Evolutionary conservation across 2,888 invertebrate genomes (phyloP).

Genomic region (Yponomeuta cagnagella): DNA sequence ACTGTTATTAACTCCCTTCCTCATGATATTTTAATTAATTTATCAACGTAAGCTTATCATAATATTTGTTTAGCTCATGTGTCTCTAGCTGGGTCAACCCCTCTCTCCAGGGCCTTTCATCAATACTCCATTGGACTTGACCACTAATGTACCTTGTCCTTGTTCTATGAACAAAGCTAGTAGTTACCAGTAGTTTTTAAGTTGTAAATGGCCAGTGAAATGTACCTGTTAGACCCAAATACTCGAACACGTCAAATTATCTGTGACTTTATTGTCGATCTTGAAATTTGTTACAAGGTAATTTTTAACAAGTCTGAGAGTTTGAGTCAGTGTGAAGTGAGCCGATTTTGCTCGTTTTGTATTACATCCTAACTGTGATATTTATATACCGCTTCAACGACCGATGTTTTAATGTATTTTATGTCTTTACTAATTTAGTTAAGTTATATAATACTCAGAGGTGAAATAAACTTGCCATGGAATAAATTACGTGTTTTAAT

Average conservation of each 20-base stretch:
- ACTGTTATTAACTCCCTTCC: no score
- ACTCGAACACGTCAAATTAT: background rate
- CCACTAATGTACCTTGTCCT: background rate
- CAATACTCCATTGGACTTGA: background rate
- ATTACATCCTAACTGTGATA: background rate
- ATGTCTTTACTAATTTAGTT: background rate
- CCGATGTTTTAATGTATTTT: background rate
- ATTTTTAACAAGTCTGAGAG: no score
- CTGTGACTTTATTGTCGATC: background rate
- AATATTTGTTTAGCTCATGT: no score
- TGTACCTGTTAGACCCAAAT: background rate
- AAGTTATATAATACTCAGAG: conserved; percentile 25
- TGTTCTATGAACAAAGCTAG: conserved; percentile 24
- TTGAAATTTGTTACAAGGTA: no score
- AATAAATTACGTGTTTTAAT: conserved; percentile 16
- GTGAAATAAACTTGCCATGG: conserved; percentile 28
- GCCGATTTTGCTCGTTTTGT: background rate
- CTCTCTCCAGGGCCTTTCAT: background rate
- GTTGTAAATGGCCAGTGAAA: conserved; percentile 9
- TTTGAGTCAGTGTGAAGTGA: background rate
- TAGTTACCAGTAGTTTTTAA: conserved; percentile 30
- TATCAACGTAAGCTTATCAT: no score
- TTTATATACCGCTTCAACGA: background rate
- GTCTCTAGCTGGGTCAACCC: no score
- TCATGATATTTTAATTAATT: no score